Evolutionary conservation across 1,140 invertebrate species (phyloP).

Genomic region (Platorchestia sp.): DNA sequence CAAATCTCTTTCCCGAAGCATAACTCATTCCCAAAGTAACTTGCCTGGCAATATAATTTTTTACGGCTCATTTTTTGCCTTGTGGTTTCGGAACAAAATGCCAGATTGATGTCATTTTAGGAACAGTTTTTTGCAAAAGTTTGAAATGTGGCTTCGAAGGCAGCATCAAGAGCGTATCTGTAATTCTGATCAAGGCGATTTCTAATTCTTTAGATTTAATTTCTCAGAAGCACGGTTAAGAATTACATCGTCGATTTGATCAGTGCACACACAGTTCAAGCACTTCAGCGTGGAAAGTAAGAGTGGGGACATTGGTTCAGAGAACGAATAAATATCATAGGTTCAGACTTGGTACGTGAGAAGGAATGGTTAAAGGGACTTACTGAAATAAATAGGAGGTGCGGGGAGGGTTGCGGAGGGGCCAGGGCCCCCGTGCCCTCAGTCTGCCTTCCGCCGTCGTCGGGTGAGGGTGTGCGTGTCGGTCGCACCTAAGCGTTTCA

Average conservation of each 20-base stretch:
- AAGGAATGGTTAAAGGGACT: slow-evolving; percentile 49
- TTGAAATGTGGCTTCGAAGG: not conserved
- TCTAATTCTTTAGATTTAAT: not conserved
- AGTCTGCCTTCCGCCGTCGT: slow-evolving; percentile 12
- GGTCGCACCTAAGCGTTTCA: slow-evolving; percentile 7
- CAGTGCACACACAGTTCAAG: not conserved
- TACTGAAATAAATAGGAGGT: slow-evolving; percentile 45
- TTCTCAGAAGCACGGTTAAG: not conserved
- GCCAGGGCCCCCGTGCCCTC: not conserved
- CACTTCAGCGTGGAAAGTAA: not conserved
- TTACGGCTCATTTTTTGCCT: no score
- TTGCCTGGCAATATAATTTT: no score
- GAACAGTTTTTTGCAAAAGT: no score
- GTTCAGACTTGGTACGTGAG: slow-evolving; percentile 25
- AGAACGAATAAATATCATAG: slow-evolving; percentile 1
- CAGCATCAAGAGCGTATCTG: no score
- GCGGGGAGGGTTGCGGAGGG: not conserved
- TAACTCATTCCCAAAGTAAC: no score
- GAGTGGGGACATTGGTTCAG: not conserved
- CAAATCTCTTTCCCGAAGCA: no score
- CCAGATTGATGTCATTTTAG: no score
- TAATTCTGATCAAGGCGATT: not conserved
- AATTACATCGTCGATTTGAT: not conserved
- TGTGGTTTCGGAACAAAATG: no score
- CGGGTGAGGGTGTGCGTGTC: slow-evolving; percentile 9